Evolutionary conservation across 2,113 vertebrate genomes (phyloP).

Genomic region (Megatriorchis doriae): DNA sequence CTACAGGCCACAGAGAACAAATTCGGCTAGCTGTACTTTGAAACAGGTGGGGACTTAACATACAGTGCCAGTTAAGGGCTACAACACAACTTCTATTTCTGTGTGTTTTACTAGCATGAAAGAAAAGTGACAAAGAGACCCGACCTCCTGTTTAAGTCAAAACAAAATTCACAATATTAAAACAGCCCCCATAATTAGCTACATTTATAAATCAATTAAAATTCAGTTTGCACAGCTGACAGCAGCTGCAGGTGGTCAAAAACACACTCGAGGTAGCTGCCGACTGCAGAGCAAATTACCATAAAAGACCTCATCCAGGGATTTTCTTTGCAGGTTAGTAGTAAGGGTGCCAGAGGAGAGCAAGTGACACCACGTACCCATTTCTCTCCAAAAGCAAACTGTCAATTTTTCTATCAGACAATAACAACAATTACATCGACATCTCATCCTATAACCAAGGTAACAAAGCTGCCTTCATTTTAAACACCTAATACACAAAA

Average conservation of each 20-base stretch:
- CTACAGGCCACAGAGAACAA: not conserved
- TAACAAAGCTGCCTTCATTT: not conserved
- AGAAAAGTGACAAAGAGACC: not conserved
- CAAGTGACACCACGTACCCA: accelerated
- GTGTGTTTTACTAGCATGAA: not conserved
- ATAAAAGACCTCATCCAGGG: not conserved
- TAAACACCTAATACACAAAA: not conserved
- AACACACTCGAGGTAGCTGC: not conserved
- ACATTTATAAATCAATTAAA: not conserved
- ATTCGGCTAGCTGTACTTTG: not conserved
- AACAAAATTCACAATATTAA: not conserved
- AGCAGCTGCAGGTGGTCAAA: constrained; percentile 12
- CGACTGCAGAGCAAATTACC: not conserved
- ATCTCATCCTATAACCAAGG: not conserved
- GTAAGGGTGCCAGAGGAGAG: not conserved
- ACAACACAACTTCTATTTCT: not conserved
- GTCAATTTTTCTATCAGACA: not conserved
- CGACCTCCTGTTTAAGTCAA: not conserved
- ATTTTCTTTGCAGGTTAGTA: not conserved
- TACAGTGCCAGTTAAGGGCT: not conserved
- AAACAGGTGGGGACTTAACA: not conserved
- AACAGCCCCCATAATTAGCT: not conserved
- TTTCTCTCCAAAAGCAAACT: not conserved
- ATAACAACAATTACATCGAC: accelerated
- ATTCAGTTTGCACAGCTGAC: not conserved